Evolutionary conservation across 1,140 invertebrate species (phyloP).

Genomic region (Ceratoteleas bidentatus): DNA sequence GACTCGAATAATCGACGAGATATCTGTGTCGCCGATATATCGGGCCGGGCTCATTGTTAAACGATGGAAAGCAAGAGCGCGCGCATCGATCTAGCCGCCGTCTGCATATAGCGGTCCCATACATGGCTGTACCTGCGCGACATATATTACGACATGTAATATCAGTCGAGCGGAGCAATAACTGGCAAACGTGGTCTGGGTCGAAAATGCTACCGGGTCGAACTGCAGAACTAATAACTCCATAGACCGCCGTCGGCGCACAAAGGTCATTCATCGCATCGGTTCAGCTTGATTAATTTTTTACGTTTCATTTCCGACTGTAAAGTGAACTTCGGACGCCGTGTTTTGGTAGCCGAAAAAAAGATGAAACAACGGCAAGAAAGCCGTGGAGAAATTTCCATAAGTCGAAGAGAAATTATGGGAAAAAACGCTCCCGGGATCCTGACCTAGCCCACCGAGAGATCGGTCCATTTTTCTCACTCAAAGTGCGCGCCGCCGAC

Average conservation of each 20-base stretch:
- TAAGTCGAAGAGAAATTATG: no score
- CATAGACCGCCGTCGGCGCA: conserved; percentile 1
- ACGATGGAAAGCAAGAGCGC: conserved; percentile 65
- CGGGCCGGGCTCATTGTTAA: conserved; percentile 63
- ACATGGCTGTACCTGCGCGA: conserved; percentile 59
- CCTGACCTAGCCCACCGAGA: no score
- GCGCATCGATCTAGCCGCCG: conserved; percentile 63
- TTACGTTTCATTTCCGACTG: no score
- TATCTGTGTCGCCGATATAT: conserved; percentile 61
- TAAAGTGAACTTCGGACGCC: no score
- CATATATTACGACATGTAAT: conserved; percentile 66
- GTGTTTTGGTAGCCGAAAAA: no score
- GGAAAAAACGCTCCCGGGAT: no score
- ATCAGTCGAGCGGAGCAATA: conserved; percentile 66
- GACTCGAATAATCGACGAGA: conserved; percentile 62
- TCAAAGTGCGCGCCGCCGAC: no score
- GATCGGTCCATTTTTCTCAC: no score
- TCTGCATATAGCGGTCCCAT: conserved; percentile 60
- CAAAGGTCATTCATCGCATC: conserved; percentile 26
- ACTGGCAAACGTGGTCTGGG: conserved; percentile 55
- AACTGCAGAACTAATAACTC: conserved; percentile 40
- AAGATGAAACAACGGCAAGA: no score
- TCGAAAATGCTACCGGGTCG: conserved; percentile 39
- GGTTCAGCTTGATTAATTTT: conserved; percentile 12
- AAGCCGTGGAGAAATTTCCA: no score